Evolutionary conservation across 2,888 invertebrate species (phyloP), one percentile per base, ranked within the genome.

Genomic region (Cheilosia pagana): DNA sequence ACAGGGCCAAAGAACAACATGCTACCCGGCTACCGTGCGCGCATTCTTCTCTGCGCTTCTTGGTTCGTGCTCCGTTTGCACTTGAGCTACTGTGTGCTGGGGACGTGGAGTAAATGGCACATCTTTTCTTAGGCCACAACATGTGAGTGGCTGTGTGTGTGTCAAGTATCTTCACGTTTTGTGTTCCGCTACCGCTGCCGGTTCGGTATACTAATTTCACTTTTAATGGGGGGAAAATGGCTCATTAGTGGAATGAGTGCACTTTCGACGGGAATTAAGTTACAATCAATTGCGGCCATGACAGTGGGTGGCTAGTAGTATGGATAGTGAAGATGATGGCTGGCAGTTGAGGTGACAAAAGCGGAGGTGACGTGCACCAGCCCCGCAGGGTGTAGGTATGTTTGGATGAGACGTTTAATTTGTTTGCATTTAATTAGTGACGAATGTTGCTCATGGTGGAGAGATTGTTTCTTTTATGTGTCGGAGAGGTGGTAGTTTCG

Each of bases 221-320:
- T 81, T 71, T 85, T 85, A 85, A 85, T 85, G 70, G 85, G 81
- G 68, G 85, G 71, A 85, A 85, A 85, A 85, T 85, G 85, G 85
- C 79, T 85, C 85, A 85, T 85, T 85, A 85, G 85, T 81, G 85
- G 85, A 85, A 85, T 85, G 85, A 81, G 85, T 85, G 79, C 85
- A 85, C 79, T 85, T 81, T 85, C 79, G 85, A 85, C 85, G 76
- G 75, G 85, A 85, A 85, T 85, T 85, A 79, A 85, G 85, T 85
- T 85, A 85, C 79, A 85, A 85, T 76, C 85, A 81, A 85, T 85
- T 85, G 85, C 79, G 85, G 85, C 79, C 65, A 59, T 76, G 79
- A 81, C 85, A 81, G 85, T 81, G 75, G 85, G 85, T 79, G 85
- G 75, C 31, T 16, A 3, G n/a, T 65, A 53, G 39, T 28, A 28